These are phyloP conservation scores for Petrocephalus microphthalmus DNA, from an alignment of 2,113 vertebrate genomes.

Conservation along the genomic window DNA sequence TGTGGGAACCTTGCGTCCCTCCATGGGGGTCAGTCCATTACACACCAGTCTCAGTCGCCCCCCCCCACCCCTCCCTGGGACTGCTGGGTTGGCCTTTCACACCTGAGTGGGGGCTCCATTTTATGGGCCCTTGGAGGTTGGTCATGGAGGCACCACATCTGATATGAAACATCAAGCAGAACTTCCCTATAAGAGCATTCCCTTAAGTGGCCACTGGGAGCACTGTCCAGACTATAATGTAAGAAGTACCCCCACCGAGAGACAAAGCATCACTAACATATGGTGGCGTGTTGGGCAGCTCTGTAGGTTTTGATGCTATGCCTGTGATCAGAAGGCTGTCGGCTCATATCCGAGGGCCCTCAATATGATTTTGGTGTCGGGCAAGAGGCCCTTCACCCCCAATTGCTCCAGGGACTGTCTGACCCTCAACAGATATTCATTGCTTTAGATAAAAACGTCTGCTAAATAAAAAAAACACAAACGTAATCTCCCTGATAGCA, in stretches of 20 bases:
- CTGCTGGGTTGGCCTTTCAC: background rate
- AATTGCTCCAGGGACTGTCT: background rate
- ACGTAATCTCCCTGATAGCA: background rate
- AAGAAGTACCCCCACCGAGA: background rate
- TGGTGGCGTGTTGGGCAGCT: background rate
- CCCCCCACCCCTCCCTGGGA: background rate
- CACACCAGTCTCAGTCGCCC: conserved; percentile 15
- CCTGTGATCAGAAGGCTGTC: background rate
- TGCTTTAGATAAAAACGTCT: background rate
- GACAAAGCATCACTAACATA: conserved; percentile 25
- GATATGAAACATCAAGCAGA: background rate
- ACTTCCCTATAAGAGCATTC: background rate
- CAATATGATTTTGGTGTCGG: background rate
- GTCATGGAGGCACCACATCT: background rate
- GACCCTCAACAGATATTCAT: background rate
- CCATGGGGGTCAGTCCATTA: conserved; percentile 43
- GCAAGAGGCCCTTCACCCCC: background rate
- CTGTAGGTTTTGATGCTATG: background rate
- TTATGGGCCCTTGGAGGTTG: background rate
- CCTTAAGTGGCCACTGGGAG: background rate
- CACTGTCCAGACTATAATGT: background rate
- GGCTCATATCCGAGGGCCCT: background rate
- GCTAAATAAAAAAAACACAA: background rate
- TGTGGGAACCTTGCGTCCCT: conserved; percentile 40
- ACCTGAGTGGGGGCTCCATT: background rate